These are phyloP conservation scores for Zosterops borbonicus DNA, from an alignment of 2,113 vertebrate species.

Conservation along the genomic window DNA sequence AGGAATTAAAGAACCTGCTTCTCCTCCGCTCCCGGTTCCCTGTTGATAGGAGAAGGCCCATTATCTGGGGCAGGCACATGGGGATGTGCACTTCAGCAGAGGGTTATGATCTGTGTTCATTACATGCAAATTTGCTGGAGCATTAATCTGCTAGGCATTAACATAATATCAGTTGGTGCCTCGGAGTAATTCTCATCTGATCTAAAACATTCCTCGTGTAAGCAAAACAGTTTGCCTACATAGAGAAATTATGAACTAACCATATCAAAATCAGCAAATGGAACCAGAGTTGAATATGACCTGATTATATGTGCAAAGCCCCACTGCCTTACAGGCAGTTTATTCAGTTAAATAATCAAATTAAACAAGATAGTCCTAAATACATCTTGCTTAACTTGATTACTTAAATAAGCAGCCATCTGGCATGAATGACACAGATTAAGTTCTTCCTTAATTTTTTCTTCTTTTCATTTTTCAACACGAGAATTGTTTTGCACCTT, in stretches of 20 bases:
- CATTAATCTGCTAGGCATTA: conserved; percentile 66
- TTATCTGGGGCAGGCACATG: conserved; percentile 42
- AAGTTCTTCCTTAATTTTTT: conserved; percentile 14
- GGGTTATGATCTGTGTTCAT: conserved; percentile 40
- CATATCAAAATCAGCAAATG: background rate
- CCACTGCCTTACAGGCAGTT: background rate
- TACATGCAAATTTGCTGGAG: conserved; percentile 65
- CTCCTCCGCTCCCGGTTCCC: background rate
- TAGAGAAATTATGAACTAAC: background rate
- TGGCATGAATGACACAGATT: background rate
- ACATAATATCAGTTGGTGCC: conserved; percentile 51
- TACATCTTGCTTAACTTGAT: conserved; percentile 32
- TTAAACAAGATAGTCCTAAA: conserved; percentile 26
- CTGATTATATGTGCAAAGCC: background rate
- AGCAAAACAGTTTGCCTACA: background rate
- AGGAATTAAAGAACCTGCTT: conserved; percentile 13
- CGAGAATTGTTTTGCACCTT: background rate
- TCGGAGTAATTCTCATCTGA: conserved; percentile 11
- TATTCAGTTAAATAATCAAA: conserved; percentile 49
- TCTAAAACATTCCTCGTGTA: conserved; percentile 25
- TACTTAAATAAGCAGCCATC: conserved; percentile 41
- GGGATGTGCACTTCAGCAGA: conserved; percentile 41
- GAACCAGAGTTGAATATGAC: background rate
- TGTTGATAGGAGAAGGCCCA: background rate
- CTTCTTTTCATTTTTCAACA: background rate